Evolutionary conservation across 2,888 invertebrate genomes (phyloP), one percentile per base, ranked within the genome.

Genomic region (Drosophila rubida): DNA sequence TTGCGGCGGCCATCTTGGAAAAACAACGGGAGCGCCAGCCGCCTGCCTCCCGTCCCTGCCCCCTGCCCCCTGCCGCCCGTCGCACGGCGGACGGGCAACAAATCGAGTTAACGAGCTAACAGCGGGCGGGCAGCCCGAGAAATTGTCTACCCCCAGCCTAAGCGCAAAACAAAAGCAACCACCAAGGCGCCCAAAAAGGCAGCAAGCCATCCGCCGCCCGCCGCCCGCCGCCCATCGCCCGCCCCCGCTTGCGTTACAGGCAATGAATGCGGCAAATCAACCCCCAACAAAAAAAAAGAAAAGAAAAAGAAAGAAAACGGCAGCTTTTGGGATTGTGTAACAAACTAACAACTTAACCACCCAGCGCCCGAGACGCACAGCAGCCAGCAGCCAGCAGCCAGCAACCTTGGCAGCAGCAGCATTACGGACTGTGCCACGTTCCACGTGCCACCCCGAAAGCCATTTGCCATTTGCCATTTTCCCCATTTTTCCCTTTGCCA

Each of bases 51-150:
- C n/a, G n/a, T n/a, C n/a, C n/a, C n/a, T n/a, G n/a, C n/a, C n/a
- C n/a, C n/a, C n/a, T n/a, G n/a, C n/a, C n/a, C n/a, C n/a, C n/a
- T n/a, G n/a, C n/a, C n/a, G n/a, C n/a, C n/a, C 19, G 19, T 19
- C 25, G 30, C n/a, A 14, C 9, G 35, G 42, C 23, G 39, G 27
- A 54, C 32, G 49, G 45, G 63, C 37, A 50, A 54, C 87, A 83
- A 83, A 83, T 83, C 80, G 87, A 88, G 87, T 83, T 83, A 83
- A 83, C 88, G 87, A 83, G 82, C 82, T 86, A 86, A 88, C 82
- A 76, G 88, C 86, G 39, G 80, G 88, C 2, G 61, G 39, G 1
- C n/a, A 60, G 76, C 67, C 72, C 67, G 37, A 68, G 77, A 77
- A 51, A 57, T 68, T 73, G 74, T 73, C 77, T 58, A 46, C 19